These are phyloP conservation scores for Piscicola geometra DNA, from an alignment of 2,888 invertebrate genomes.

Conservation along the genomic window DNA sequence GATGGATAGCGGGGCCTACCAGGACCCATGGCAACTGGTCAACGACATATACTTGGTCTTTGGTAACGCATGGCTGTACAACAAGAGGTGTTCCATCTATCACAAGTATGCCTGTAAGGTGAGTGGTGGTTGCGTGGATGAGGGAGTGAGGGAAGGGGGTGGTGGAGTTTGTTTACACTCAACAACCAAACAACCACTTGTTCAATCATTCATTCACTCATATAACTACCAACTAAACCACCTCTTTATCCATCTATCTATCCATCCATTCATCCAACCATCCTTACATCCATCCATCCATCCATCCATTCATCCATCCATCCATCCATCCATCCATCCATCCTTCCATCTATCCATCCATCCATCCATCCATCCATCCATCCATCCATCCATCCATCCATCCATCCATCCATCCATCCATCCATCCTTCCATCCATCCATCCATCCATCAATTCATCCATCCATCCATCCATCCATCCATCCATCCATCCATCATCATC, in stretches of 20 bases:
- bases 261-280: no score
- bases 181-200: not conserved
- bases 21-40: conserved; percentile 28
- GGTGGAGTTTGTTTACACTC: no score
- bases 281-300: no score
- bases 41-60: conserved; percentile 28
- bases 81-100: conserved; percentile 28
- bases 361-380: not conserved
- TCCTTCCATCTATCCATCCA: not conserved
- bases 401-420: not conserved
- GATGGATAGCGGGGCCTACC: conserved; percentile 16
- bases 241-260: not conserved
- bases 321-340: not conserved
- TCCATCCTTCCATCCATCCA: not conserved
- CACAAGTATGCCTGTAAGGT: conserved; percentile 34
- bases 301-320: not conserved
- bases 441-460: conserved; percentile 18
- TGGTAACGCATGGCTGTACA: conserved; percentile 32
- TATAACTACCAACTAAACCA: not conserved
- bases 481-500: conserved; percentile 21
- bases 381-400: not conserved
- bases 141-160: no score
- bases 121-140: no score
- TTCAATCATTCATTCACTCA: not conserved
- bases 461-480: conserved; percentile 21